Base-by-base conservation (phyloP, 2,113 vertebrate genomes). In the Leuciscus idus region DNA sequence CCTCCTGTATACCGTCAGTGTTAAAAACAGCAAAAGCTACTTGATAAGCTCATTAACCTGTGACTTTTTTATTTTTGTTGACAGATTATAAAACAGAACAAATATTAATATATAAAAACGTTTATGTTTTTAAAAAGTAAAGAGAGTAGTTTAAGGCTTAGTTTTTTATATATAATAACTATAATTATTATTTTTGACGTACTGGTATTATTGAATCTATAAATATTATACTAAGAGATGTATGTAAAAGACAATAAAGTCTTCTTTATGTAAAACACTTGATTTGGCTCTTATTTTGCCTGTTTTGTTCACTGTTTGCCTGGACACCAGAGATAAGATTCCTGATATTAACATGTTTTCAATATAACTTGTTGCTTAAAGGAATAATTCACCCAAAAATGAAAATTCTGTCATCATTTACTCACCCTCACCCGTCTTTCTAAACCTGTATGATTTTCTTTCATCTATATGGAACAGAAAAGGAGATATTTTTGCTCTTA, bases 131-230 rank as follows among this genome's bases (percentile, higher is more conserved):
- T 92, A 90, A 92, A 90, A 91, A 91, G 87, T 92, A 85, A 89
- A 92, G 91, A 93, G 90, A 93, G 90, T 91, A 93, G 90, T 91
- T 91, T 90, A 94, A 92, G 91, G 92, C 92, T 91, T 94, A 93
- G 93, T 94, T 95, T 93, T 95, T 90, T 94, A 94, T 90, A 90
- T 93, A 93, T 92, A 88, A 89, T 85, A 89, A 89, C 85, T 73
- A 89, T 66, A 91, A 89, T 89, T 91, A 93, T 94, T 93, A 93
- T 95, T 94, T 95, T 95, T 93, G 93, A 93, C 90, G 92, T 93
- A 90, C 87, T 91, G 89, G 88, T 93, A 92, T 91, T 91, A 94
- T 92, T 78, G 85, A 87, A 85, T 77, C 91, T 91, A 91, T 88
- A 87, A 89, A 89, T 89, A 92, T 91, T 94, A 91, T 94, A 93